Conservation (phyloP, 2,113 vertebrate species). For the Serilophus lunatus region DNA sequence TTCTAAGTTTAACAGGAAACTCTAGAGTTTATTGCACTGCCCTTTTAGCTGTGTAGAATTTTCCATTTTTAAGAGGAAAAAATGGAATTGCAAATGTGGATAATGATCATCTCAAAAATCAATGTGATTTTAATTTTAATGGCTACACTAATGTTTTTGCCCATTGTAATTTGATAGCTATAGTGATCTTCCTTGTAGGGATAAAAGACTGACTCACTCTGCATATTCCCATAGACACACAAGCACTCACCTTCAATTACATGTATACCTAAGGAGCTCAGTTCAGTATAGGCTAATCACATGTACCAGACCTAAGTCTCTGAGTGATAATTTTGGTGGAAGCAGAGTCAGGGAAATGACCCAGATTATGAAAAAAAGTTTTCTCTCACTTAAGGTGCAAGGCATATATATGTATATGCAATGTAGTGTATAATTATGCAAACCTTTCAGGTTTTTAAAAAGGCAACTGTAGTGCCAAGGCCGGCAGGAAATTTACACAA, state of each 20-base stretch:
- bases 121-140: constrained; percentile 24
- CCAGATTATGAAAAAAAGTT: background rate
- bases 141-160: background rate
- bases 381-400: background rate
- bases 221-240: background rate
- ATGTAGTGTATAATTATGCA: background rate
- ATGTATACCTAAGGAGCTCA: background rate
- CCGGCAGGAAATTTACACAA: background rate
- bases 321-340: background rate
- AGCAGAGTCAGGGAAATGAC: background rate
- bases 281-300: background rate
- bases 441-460: background rate
- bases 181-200: background rate
- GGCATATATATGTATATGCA: background rate
- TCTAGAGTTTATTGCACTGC: background rate
- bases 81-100: background rate
- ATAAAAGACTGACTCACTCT: background rate
- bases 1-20: background rate
- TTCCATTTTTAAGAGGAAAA: constrained; percentile 13
- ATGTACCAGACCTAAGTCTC: background rate
- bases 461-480: background rate
- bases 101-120: background rate
- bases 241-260: background rate
- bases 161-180: constrained; percentile 1
- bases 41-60: background rate